Percentiles rank a stretch among this genome's conserved stretches.
Conservation (phyloP, 2,797 vertebrate genomes). For the Anniella stebbinsi region DNA sequence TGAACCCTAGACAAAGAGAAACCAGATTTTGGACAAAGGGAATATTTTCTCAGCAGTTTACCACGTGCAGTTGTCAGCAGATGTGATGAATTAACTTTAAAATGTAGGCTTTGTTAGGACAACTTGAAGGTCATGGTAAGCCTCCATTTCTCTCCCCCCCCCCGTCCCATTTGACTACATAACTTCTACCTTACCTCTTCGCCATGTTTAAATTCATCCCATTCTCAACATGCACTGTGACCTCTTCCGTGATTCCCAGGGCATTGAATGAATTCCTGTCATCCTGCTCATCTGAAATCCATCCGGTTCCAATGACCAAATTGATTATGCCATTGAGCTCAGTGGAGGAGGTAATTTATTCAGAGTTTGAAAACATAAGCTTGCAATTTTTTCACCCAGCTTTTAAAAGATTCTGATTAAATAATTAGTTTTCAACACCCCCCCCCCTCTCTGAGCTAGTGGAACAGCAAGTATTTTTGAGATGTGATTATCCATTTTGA, state of each 20-base stretch:
- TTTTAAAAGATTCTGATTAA: neutral
- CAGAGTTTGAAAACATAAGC: slow-evolving; percentile 32
- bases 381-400: slow-evolving; percentile 31
- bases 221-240: slow-evolving; percentile 41
- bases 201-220: slow-evolving; percentile 57
- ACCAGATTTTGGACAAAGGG: slow-evolving; percentile 30
- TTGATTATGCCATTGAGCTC: slow-evolving; percentile 41
- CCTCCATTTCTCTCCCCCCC: slow-evolving; percentile 48
- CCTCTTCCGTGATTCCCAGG: slow-evolving; percentile 39
- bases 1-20: slow-evolving; percentile 49
- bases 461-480: slow-evolving; percentile 50
- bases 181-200: slow-evolving; percentile 42
- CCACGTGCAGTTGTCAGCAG: slow-evolving; percentile 33
- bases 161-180: slow-evolving; percentile 34
- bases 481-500: slow-evolving; percentile 58
- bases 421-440: slow-evolving; percentile 22
- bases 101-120: slow-evolving; percentile 58
- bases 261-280: slow-evolving; percentile 54
- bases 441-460: neutral
- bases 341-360: slow-evolving; percentile 49
- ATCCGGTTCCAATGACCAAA: slow-evolving; percentile 46
- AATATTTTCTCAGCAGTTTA: slow-evolving; percentile 42
- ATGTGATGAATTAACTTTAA: slow-evolving; percentile 53
- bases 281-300: slow-evolving; percentile 47
- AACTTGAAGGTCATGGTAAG: slow-evolving; percentile 56